These are phyloP conservation scores for Fistularia commersonii DNA, from an alignment of 2,797 vertebrate genomes.

Conservation along the genomic window DNA sequence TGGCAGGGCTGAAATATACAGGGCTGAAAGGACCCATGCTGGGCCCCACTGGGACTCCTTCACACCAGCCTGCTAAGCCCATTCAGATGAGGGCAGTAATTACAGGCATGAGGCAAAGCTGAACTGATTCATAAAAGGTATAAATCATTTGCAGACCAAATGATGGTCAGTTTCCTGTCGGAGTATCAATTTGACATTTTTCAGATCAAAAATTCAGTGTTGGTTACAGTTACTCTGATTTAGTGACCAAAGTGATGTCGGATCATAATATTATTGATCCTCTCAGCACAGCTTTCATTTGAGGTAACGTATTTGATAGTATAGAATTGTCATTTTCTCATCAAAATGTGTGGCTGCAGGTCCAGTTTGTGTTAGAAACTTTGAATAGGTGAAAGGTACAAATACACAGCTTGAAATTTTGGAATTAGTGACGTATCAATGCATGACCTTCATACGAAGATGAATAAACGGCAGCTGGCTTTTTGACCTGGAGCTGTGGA, in stretches of 20 bases:
- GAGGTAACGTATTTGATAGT: constrained; percentile 25
- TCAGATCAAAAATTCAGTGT: constrained; percentile 38
- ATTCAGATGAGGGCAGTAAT: constrained; percentile 74
- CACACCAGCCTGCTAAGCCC: constrained; percentile 68
- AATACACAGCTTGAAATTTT: too few relatives aligned
- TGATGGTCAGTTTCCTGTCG: constrained; percentile 47
- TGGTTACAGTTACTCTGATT: constrained; percentile 34
- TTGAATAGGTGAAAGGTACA: too few relatives aligned
- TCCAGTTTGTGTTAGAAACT: too few relatives aligned
- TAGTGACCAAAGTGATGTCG: constrained; percentile 23
- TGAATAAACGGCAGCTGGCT: too few relatives aligned
- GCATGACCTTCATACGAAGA: too few relatives aligned
- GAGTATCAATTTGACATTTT: constrained; percentile 29
- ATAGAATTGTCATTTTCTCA: too few relatives aligned
- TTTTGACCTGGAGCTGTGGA: too few relatives aligned
- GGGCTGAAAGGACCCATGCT: constrained; percentile 74
- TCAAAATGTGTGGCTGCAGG: too few relatives aligned
- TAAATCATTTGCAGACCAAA: constrained; percentile 52
- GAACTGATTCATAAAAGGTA: constrained; percentile 75
- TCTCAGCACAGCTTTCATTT: constrained; percentile 24
- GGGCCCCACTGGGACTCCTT: constrained; percentile 70
- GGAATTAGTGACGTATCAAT: too few relatives aligned
- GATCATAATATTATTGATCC: constrained; percentile 34
- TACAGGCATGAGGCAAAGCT: constrained; percentile 69
- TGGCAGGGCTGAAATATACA: constrained; percentile 72